These are phyloP conservation scores for Dipodomys stephensi DNA, from an alignment of 2,113 vertebrate species.

Conservation along the genomic window DNA sequence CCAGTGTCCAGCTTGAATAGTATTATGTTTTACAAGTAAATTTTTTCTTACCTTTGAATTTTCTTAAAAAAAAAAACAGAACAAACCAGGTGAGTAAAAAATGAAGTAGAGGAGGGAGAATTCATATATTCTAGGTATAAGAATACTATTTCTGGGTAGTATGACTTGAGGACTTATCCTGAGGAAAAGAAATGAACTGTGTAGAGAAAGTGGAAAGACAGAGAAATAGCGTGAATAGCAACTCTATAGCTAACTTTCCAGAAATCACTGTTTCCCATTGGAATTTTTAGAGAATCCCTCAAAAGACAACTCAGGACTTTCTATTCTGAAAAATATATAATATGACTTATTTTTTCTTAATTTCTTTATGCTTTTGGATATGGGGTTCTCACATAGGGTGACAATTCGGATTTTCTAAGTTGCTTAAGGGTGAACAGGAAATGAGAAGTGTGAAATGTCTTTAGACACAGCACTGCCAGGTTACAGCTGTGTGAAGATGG, in stretches of 20 bases:
- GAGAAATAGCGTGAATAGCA: not conserved
- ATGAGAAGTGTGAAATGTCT: not conserved
- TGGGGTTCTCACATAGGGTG: not conserved
- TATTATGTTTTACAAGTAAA: not conserved
- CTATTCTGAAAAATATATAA: not conserved
- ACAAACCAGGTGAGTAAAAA: not conserved
- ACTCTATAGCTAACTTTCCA: not conserved
- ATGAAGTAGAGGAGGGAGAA: not conserved
- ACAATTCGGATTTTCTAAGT: not conserved
- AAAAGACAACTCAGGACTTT: not conserved
- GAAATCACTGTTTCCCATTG: not conserved
- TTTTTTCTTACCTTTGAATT: not conserved
- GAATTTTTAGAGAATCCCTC: not conserved
- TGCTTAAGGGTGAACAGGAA: no score
- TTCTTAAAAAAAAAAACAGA: not conserved
- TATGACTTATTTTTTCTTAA: not conserved
- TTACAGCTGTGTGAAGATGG: not conserved
- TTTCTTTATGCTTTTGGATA: not conserved
- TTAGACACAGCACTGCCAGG: not conserved
- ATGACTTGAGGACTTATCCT: not conserved
- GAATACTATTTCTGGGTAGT: not conserved
- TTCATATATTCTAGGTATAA: not conserved
- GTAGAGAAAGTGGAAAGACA: not conserved
- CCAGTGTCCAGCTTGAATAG: no score
- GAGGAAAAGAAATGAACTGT: not conserved